Evolutionary conservation across 2,113 vertebrate genomes (phyloP), one percentile per base, ranked within the genome.

Genomic region (Jaculus jaculus): DNA sequence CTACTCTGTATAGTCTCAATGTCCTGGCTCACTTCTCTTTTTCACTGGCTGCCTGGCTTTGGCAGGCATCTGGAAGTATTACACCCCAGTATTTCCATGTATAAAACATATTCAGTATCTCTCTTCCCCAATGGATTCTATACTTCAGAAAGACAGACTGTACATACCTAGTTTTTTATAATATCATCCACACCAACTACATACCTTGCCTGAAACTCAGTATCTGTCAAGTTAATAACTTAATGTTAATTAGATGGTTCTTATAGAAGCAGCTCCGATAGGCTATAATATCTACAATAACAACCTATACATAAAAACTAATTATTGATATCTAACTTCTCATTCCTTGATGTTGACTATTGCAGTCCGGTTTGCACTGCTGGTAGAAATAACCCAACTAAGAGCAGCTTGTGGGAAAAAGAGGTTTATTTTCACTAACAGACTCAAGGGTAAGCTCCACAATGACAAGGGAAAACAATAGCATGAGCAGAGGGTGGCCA

Each of bases 201-300:
- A n/a, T 54, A 87, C 39, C 34, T 42, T 32, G 18, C 37, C n/a
- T 37, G 32, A 15, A 47, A 72, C 8, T 54, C 63, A 51, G 54
- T 30, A 73, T 60, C 84, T 73, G 51, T 28, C n/a, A 2, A 85
- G 2, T 58, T 65, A 79, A 72, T 66, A 68, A 89, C 37, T 90
- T 92, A 79, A 78, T 28, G 91, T 79, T 51, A 80, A 47, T 63
- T 85, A 84, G 61, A n/a, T 24, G 12, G 18, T 87, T 84, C 63
- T 95, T 11, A 72, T 90, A 12, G 10, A 84, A 90, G 17, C 21
- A 60, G 26, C 75, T 84, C 26, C 80, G 84, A 84, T n/a, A 91
- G 54, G 2, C 69, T 91, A 24, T 9, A 93, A 90, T 15, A n/a
- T n/a, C n/a, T 72, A 21, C 54, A 84, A 75, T 18, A 47, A 1